These are phyloP conservation scores for Conops quadrifasciatus DNA, from an alignment of 2,888 invertebrate species.

Conservation along the genomic window DNA sequence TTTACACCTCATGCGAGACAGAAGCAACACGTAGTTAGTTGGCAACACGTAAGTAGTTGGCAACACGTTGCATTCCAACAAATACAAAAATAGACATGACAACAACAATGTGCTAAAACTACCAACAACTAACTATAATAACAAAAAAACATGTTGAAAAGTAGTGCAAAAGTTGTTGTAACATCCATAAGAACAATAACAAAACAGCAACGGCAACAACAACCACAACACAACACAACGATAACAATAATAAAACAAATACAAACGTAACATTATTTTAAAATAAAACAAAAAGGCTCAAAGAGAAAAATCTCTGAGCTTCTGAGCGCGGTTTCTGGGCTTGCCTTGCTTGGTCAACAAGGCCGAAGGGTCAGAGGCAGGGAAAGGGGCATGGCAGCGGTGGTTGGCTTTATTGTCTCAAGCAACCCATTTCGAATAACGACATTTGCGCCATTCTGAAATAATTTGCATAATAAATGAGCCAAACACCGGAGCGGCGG, in stretches of 20 bases:
- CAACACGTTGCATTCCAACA: no score
- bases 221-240: background rate
- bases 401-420: no score
- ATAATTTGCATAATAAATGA: constrained; percentile 31
- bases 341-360: no score
- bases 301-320: background rate
- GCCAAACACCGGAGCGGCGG: constrained; percentile 13
- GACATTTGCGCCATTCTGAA: constrained; percentile 20
- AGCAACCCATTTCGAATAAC: background rate
- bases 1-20: constrained; percentile 1
- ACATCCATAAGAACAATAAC: background rate
- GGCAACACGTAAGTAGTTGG: no score
- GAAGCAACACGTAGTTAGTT: no score
- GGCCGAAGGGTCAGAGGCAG: no score
- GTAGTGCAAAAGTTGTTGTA: background rate
- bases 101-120: no score
- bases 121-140: no score
- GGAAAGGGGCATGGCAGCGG: no score
- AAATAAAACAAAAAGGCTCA: background rate
- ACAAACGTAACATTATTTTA: background rate
- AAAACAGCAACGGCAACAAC: background rate
- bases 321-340: no score
- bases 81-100: no score
- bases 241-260: background rate
- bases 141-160: background rate